phyloP scores from a whole-genome alignment of 2,888 invertebrate genomes.

The Thereva nobilitata region DNA sequence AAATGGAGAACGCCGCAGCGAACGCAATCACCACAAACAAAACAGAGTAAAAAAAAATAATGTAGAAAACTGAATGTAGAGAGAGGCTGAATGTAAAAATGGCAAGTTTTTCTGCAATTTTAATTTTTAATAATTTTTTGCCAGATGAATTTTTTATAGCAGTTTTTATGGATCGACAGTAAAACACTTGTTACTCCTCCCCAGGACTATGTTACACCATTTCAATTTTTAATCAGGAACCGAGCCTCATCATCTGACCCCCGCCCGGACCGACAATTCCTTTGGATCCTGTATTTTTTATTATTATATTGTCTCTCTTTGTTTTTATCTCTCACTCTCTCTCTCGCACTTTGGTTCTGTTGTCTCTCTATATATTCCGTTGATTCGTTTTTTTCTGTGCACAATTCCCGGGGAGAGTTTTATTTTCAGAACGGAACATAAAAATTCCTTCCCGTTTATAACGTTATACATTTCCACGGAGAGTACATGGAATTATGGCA shows the following conservation, averaged over 20 bases:
- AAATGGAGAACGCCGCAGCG: too few species aligned
- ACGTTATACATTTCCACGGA: not conserved
- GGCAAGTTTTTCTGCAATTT: conserved; percentile 27
- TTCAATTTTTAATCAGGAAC: conserved; percentile 34
- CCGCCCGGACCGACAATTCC: too few species aligned
- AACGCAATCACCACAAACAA: too few species aligned
- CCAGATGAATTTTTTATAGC: conserved; percentile 32
- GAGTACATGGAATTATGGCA: conserved; percentile 20
- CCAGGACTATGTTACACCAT: conserved; percentile 22
- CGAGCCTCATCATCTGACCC: conserved; percentile 18
- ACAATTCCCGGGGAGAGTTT: conserved; percentile 19
- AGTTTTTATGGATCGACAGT: conserved; percentile 24
- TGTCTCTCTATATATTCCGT: not conserved
- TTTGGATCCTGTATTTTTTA: too few species aligned
- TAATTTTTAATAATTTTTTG: conserved; percentile 35
- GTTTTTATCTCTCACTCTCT: too few species aligned
- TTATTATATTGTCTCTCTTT: too few species aligned
- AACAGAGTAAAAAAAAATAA: too few species aligned
- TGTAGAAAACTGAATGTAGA: too few species aligned
- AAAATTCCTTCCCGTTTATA: not conserved
- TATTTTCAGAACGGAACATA: conserved; percentile 10
- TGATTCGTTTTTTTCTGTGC: conserved; percentile 5
- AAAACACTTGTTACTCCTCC: conserved; percentile 31
- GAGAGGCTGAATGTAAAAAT: not conserved
- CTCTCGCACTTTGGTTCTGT: too few species aligned